Conservation (phyloP, 2,797 vertebrate genomes). For the Galagoides demidoff region DNA sequence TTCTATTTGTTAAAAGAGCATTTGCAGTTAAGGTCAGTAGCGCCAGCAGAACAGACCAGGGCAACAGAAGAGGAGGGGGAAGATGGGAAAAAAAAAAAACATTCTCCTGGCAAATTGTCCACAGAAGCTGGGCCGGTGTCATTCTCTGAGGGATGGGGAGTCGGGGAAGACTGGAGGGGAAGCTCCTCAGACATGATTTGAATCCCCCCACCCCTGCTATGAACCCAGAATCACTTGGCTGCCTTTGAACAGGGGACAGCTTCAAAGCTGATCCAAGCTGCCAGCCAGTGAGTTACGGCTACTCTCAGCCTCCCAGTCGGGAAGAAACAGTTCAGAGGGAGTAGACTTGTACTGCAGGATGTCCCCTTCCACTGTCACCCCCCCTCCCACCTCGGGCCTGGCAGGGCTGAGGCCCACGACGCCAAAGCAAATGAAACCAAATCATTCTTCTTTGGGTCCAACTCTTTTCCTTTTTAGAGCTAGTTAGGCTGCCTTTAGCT, state of each 20-base stretch:
- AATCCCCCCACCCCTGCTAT: neutral
- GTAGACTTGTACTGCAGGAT: fast-evolving
- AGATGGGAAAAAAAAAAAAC: neutral
- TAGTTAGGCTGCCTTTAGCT: constrained; percentile 63
- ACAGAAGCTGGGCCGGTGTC: neutral
- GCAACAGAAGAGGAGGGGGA: neutral
- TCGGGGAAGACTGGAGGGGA: neutral
- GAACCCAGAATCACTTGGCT: neutral
- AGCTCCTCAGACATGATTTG: neutral
- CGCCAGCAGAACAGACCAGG: neutral
- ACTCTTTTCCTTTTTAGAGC: constrained; percentile 60
- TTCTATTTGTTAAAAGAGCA: constrained; percentile 63
- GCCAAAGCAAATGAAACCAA: constrained; percentile 23
- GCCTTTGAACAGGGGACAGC: neutral
- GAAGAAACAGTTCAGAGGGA: neutral
- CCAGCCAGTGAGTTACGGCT: neutral
- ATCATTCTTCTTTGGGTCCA: constrained; percentile 50
- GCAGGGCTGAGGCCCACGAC: neutral
- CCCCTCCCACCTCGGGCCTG: neutral
- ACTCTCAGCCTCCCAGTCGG: neutral
- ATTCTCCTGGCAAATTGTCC: fast-evolving
- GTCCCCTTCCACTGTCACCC: neutral
- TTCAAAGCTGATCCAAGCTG: neutral
- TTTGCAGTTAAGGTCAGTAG: constrained; percentile 12
- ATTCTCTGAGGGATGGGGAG: neutral